Conservation (phyloP, 2,888 invertebrate species). For the Scaptomyza parva region DNA sequence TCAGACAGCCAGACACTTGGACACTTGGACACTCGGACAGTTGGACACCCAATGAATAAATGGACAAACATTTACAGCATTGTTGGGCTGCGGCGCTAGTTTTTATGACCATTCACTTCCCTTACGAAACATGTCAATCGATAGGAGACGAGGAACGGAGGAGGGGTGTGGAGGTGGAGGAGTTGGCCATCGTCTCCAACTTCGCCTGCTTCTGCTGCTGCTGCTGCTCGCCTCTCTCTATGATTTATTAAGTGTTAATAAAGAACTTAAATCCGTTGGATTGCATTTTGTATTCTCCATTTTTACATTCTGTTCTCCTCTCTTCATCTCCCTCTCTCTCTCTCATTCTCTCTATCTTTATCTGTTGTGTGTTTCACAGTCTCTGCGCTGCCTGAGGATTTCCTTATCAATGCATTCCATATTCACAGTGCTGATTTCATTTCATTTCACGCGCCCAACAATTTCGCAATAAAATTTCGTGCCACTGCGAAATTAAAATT, state of each 20-base stretch:
- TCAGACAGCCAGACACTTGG: slow-evolving; percentile 42
- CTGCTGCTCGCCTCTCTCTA: slow-evolving; percentile 52
- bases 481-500: slow-evolving; percentile 83
- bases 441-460: slow-evolving; percentile 59
- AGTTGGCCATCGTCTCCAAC: slow-evolving; percentile 2
- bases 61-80: slow-evolving; percentile 70
- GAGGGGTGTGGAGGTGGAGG: not conserved
- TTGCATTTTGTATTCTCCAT: slow-evolving; percentile 69
- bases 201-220: slow-evolving; percentile 16
- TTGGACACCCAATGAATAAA: slow-evolving; percentile 45
- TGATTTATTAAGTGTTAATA: slow-evolving; percentile 84
- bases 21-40: slow-evolving; percentile 38
- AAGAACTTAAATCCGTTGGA: slow-evolving; percentile 83
- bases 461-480: slow-evolving; percentile 83
- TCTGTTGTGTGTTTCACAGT: slow-evolving; percentile 16
- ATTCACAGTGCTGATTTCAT: slow-evolving; percentile 75
- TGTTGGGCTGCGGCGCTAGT: slow-evolving; percentile 57
- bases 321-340: slow-evolving; percentile 15
- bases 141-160: slow-evolving; percentile 10
- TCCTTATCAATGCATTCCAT: slow-evolving; percentile 81
- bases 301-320: slow-evolving; percentile 27
- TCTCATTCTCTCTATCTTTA: slow-evolving; percentile 8
- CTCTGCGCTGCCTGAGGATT: slow-evolving; percentile 58
- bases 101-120: slow-evolving; percentile 75
- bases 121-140: slow-evolving; percentile 41